Evolutionary conservation across 2,113 vertebrate genomes (phyloP).

Genomic region (Aptenodytes forsteri): DNA sequence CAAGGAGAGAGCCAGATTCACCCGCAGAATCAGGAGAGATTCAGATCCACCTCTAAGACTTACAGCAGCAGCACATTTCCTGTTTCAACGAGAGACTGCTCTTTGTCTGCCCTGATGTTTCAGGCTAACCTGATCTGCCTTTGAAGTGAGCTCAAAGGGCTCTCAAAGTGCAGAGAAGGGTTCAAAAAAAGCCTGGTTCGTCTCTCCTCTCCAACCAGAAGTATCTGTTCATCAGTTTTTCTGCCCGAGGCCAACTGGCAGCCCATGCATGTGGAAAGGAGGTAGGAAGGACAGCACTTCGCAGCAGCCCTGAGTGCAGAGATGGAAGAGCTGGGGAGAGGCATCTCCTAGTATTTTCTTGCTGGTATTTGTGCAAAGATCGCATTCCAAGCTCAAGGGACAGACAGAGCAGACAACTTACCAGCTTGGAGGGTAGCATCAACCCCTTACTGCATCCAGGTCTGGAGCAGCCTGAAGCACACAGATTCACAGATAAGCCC

Average conservation of each 20-base stretch:
- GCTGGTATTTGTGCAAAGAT: not conserved
- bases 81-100: not conserved
- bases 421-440: not conserved
- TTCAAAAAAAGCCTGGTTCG: not conserved
- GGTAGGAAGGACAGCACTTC: not conserved
- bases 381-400: not conserved
- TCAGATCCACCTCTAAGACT: not conserved
- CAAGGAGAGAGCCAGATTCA: not conserved
- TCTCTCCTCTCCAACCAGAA: not conserved
- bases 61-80: not conserved
- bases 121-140: not conserved
- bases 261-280: not conserved
- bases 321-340: not conserved
- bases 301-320: not conserved
- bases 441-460: not conserved
- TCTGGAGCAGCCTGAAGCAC: not conserved
- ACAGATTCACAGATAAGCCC: not conserved
- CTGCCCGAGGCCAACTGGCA: not conserved
- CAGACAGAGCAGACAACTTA: not conserved
- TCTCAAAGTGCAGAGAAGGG: not conserved
- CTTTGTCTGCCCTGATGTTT: not conserved
- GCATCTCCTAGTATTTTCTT: not conserved
- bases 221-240: not conserved
- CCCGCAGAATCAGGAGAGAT: not conserved
- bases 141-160: not conserved